Evolutionary conservation across 2,113 vertebrate genomes (phyloP), one percentile per base, ranked within the genome.

Genomic region (Psittacus erithacus): DNA sequence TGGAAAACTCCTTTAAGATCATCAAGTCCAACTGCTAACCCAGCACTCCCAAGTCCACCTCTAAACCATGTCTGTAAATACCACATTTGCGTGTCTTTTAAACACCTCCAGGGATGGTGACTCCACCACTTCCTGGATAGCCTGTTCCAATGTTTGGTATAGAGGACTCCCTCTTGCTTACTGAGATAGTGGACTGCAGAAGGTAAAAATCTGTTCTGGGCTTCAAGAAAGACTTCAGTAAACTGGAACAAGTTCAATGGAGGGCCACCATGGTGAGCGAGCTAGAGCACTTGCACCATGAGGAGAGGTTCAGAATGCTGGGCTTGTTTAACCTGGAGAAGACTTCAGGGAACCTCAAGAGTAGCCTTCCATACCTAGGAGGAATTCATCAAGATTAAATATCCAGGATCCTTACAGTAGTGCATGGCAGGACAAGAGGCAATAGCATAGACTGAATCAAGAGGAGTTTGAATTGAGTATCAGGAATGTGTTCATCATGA

Each of bases 401-500:
- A 7, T 13, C 27, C 39, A 17, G 38, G 50, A 38, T 70, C 9
- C 2, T 44, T 35, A 11, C 29, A 5, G 35, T 1, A 11, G 2
- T 64, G 28, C 0, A 0, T 33, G 65, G 22, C 50, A 35, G 39
- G 28, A 55, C 31, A 13, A 25, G 64, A 46, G 11, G 31, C 28
- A 29, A 4, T 33, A 31, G 23, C 14, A 25, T 8, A 50, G 24
- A 17, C 22, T 25, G 84, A 19, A 49, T 31, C 16, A 28, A 13
- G 69, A 53, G 41, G 7, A 0, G 0, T 38, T 78, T 6, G 10
- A 1, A 44, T 46, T 35, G 91, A 62, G 0, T 16, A 3, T 14
- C 2, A 7, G 41, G 17, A 59, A 4, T 7, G 31, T 83, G 16
- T n/a, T 91, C 13, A 43, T 18, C 13, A 1, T 7, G 38, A 49